Percentiles rank a stretch among this genome's conserved stretches.
Evolutionary conservation across 2,888 invertebrate genomes (phyloP).

Genomic region (Himalopsyche japonica): DNA sequence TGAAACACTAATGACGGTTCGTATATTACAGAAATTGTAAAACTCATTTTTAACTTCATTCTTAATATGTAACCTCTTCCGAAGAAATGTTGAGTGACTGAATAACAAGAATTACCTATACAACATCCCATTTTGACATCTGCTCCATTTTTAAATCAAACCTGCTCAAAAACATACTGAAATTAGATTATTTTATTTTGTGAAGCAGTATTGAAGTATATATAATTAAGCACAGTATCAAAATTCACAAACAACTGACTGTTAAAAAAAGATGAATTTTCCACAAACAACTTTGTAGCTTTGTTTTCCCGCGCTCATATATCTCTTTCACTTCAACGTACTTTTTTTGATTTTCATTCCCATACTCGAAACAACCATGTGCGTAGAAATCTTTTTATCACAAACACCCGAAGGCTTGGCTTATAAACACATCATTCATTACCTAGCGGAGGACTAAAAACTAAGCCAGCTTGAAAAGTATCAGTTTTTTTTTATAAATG

Average conservation of each 20-base stretch:
- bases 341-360: neutral
- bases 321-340: neutral
- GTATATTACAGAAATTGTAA: too few relatives aligned
- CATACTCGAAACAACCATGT: neutral
- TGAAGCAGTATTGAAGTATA: neutral
- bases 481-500: too few relatives aligned
- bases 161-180: too few relatives aligned
- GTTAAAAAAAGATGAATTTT: neutral
- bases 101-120: too few relatives aligned
- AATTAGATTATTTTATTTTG: too few relatives aligned
- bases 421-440: neutral
- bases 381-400: neutral
- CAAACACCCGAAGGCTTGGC: neutral
- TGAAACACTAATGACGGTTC: too few relatives aligned
- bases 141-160: too few relatives aligned
- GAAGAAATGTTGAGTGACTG: too few relatives aligned
- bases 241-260: neutral
- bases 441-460: neutral
- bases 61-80: too few relatives aligned
- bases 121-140: too few relatives aligned
- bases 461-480: neutral
- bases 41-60: too few relatives aligned
- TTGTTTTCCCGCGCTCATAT: neutral
- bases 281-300: neutral
- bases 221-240: neutral